A percentile compares a stretch with the other conserved stretches of the same genome.
Evolutionary conservation across 2,113 vertebrate genomes (phyloP).

Genomic region (Oriolus oriolus): DNA sequence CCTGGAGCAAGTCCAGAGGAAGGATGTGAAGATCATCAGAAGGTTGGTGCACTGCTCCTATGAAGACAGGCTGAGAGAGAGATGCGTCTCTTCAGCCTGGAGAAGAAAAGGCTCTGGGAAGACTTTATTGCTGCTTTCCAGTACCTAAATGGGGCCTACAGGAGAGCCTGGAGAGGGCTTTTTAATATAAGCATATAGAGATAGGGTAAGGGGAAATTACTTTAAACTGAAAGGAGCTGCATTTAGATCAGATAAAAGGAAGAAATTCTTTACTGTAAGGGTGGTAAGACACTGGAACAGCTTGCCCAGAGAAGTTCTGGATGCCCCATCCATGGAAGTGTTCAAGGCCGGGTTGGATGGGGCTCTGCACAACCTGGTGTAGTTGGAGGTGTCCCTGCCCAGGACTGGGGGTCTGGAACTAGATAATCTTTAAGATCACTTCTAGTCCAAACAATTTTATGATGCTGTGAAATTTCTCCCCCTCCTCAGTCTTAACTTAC

Average conservation of each 20-base stretch:
- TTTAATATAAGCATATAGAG: not conserved
- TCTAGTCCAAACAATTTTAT: not conserved
- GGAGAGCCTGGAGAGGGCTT: not conserved
- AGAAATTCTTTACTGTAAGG: not conserved
- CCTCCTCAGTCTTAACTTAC: not conserved
- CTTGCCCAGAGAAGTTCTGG: not conserved
- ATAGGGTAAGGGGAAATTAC: not conserved
- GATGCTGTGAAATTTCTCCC: not conserved
- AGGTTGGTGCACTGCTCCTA: not conserved
- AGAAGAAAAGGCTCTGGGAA: not conserved
- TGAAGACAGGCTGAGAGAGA: not conserved
- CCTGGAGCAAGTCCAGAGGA: not conserved
- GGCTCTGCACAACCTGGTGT: not conserved
- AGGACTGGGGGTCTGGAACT: not conserved
- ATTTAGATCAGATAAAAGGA: not conserved
- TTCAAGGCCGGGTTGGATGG: not conserved
- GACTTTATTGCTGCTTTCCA: not conserved
- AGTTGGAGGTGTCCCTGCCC: not conserved
- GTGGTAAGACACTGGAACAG: not conserved
- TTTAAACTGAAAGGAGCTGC: not conserved
- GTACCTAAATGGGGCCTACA: not conserved
- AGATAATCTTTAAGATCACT: not conserved
- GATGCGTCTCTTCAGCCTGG: not conserved
- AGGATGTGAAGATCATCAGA: not conserved
- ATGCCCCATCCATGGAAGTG: not conserved